These are phyloP conservation scores for Rotaria socialis DNA, from an alignment of 2,888 invertebrate species.

Conservation along the genomic window DNA sequence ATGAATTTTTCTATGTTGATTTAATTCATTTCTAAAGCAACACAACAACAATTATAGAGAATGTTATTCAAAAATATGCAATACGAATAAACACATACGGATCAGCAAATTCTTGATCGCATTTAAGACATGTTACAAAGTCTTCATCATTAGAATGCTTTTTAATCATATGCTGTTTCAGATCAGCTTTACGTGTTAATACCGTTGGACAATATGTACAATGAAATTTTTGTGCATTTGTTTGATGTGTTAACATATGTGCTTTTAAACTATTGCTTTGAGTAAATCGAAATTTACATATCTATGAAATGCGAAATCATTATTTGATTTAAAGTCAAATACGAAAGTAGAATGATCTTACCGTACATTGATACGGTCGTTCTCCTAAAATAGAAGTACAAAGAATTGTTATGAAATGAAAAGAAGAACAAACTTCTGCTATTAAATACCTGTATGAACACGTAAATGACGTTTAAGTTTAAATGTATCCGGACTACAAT, in stretches of 20 bases:
- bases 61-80: neutral
- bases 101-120: neutral
- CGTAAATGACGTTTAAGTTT: constrained; percentile 89
- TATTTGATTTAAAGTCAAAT: neutral
- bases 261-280: constrained; percentile 24
- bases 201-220: neutral
- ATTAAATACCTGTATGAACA: constrained; percentile 68
- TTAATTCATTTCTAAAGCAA: neutral
- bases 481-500: constrained; percentile 94
- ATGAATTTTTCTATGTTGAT: neutral
- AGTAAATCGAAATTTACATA: constrained; percentile 10
- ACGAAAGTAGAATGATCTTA: neutral
- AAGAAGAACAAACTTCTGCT: neutral
- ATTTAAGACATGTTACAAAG: neutral
- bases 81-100: neutral
- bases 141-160: constrained; percentile 9
- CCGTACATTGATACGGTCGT: neutral
- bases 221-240: constrained; percentile 6
- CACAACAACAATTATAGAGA: neutral
- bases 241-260: constrained; percentile 26
- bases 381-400: neutral
- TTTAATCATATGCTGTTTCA: constrained; percentile 12
- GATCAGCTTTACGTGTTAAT: neutral
- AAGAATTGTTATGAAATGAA: neutral
- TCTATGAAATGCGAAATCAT: neutral